Percentiles rank a stretch among this genome's conserved stretches.
Conservation (phyloP, 2,797 vertebrate genomes). For the Bovichtus variegatus region DNA sequence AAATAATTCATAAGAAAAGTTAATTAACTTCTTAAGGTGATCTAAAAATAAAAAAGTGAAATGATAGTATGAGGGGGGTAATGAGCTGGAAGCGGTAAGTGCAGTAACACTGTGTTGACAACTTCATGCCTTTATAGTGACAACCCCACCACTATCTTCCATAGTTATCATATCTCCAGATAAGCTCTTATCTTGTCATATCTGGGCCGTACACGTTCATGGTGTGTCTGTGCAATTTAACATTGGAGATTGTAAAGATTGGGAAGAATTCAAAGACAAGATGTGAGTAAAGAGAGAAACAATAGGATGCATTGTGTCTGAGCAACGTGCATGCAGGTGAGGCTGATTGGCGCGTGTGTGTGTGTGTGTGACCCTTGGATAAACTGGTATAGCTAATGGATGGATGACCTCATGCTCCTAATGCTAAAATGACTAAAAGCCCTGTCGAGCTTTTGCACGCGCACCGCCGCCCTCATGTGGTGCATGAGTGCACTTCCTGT, state of each 20-base stretch:
- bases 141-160: not conserved
- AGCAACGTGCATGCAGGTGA: not conserved
- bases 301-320: not conserved
- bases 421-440: not conserved
- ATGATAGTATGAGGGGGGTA: not conserved
- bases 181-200: not conserved
- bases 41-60: not conserved
- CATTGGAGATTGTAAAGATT: not conserved
- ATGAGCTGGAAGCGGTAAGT: constrained; percentile 9
- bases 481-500: not conserved
- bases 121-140: not conserved
- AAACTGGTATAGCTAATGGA: not conserved
- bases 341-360: not conserved
- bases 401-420: not conserved
- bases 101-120: not conserved
- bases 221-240: not conserved
- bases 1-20: not conserved
- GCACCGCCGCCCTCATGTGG: constrained; percentile 60
- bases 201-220: not conserved
- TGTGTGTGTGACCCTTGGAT: not conserved
- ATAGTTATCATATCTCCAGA: not conserved
- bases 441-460: constrained; percentile 1
- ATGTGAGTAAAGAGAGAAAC: not conserved
- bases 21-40: not conserved
- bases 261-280: not conserved